A percentile compares a stretch with the other conserved stretches of the same genome.
Conservation (phyloP, 1,140 invertebrate genomes). For the Kradibia gibbosae region DNA sequence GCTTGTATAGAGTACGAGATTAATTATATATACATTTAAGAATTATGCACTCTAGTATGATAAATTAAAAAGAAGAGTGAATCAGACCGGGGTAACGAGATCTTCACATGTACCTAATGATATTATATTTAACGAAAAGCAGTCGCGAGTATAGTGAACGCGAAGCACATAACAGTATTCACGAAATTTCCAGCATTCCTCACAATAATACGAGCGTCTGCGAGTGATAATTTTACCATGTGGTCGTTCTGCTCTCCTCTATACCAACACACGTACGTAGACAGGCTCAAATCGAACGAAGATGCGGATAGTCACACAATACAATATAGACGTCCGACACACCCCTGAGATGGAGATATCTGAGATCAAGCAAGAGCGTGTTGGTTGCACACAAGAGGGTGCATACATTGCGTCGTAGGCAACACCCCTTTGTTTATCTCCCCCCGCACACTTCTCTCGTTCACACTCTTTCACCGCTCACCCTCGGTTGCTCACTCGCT, state of each 20-base stretch:
- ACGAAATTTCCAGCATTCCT: slow-evolving; percentile 14
- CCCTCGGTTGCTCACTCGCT: slow-evolving; percentile 1
- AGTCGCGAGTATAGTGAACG: neutral
- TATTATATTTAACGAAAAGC: slow-evolving; percentile 27
- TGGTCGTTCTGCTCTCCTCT: slow-evolving; percentile 13
- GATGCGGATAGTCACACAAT: slow-evolving; percentile 15
- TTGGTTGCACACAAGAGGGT: slow-evolving; percentile 50
- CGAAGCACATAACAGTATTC: neutral
- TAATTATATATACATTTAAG: too few relatives aligned
- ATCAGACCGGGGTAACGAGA: neutral
- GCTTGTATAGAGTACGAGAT: too few relatives aligned
- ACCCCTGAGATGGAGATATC: slow-evolving; percentile 38
- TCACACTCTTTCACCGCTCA: slow-evolving; percentile 29
- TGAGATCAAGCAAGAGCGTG: slow-evolving; percentile 1
- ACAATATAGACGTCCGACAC: slow-evolving; percentile 45
- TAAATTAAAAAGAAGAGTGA: neutral
- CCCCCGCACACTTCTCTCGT: neutral
- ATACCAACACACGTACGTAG: slow-evolving; percentile 25
- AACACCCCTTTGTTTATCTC: slow-evolving; percentile 16
- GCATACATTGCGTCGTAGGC: slow-evolving; percentile 40
- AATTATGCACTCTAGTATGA: too few relatives aligned
- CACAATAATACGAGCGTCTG: slow-evolving; percentile 38
- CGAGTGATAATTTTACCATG: slow-evolving; percentile 44
- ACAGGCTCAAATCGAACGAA: slow-evolving; percentile 1
- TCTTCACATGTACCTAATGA: slow-evolving; percentile 10